These are phyloP conservation scores for Anneissia japonica DNA, from an alignment of 35 echinoderm and acorn worm species.

Conservation along the genomic window DNA sequence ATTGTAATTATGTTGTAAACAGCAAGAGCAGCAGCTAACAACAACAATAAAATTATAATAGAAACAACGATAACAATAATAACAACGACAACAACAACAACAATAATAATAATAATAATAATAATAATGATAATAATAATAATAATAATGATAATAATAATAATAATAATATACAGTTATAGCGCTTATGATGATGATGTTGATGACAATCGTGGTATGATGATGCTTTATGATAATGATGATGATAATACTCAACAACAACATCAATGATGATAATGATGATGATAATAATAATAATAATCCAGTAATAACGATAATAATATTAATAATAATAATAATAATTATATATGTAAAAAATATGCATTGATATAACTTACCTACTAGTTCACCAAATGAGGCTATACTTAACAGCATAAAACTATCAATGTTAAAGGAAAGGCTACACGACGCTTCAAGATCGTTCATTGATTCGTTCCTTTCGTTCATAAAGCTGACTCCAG, in stretches of 20 bases:
- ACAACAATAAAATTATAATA: neutral
- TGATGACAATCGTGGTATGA: neutral
- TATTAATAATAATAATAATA: no score
- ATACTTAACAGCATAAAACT: neutral
- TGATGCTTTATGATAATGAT: neutral
- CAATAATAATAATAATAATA: constrained; percentile 5
- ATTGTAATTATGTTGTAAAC: neutral
- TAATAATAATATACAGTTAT: no score
- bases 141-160: neutral
- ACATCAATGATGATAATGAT: neutral
- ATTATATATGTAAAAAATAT: no score
- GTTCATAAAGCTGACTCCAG: neutral
- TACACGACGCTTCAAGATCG: neutral
- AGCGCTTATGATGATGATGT: neutral
- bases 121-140: neutral
- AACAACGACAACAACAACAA: no score
- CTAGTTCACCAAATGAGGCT: neutral
- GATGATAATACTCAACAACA: no score
- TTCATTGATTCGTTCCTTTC: neutral
- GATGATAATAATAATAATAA: no score
- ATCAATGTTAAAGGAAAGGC: neutral
- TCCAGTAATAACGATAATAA: no score
- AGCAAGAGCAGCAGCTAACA: no score
- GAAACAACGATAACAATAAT: neutral
- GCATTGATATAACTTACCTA: neutral